Evolutionary conservation across 2,797 vertebrate species (phyloP).

Genomic region (Accipiter superciliosus): DNA sequence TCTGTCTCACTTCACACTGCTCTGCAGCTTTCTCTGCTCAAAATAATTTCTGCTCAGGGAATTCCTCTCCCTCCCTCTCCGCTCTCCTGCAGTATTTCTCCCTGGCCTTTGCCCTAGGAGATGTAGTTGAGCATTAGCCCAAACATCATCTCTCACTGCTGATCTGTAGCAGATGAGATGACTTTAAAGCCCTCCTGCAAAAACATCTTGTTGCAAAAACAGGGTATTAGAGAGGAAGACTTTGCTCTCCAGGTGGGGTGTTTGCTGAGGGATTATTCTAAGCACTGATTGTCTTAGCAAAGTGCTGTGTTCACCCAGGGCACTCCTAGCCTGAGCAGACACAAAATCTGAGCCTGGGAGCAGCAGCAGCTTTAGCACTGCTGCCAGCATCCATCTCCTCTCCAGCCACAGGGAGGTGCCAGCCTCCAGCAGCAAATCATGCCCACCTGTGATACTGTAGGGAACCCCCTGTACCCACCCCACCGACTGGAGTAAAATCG

Average conservation of each 20-base stretch:
- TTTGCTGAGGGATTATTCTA: conserved; percentile 26
- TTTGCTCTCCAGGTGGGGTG: conserved; percentile 10
- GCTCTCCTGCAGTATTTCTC: conserved; percentile 27
- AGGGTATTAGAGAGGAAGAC: not conserved
- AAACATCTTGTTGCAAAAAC: not conserved
- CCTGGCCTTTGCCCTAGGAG: conserved; percentile 35
- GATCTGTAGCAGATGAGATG: not conserved
- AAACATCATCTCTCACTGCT: not conserved
- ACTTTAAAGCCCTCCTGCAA: not conserved
- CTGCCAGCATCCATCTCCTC: not conserved
- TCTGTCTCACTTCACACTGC: not conserved
- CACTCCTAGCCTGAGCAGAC: not conserved
- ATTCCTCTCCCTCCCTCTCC: conserved; percentile 14
- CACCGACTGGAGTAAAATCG: not conserved
- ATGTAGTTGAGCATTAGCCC: conserved; percentile 37
- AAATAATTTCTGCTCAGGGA: conserved; percentile 52
- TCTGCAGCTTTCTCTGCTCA: conserved; percentile 42
- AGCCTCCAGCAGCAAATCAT: not conserved
- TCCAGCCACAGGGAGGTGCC: not conserved
- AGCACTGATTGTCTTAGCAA: not conserved
- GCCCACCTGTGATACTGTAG: not conserved
- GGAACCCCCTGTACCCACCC: not conserved
- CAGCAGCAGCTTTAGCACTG: not conserved
- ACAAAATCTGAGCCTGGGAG: not conserved
- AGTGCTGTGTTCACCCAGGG: not conserved